Percentiles rank a stretch among this genome's conserved stretches.
These are phyloP conservation scores for Nothobranchius furzeri DNA, from an alignment of 2,113 vertebrate genomes.

Conservation along the genomic window DNA sequence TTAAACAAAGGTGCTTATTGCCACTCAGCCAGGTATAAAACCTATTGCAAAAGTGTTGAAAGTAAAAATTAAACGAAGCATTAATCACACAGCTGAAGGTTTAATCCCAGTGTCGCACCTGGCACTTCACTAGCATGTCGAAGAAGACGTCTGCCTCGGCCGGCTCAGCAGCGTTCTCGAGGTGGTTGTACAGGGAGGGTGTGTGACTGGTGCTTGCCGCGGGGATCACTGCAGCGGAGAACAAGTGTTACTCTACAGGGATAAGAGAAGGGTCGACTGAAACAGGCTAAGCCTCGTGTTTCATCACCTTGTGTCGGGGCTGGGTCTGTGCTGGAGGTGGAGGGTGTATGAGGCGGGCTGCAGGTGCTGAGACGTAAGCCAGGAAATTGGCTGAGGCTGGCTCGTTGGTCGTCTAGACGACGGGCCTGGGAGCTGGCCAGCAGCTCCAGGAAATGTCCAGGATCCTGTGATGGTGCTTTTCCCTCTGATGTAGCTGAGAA, in stretches of 20 bases:
- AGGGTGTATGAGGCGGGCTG: slow-evolving; percentile 64
- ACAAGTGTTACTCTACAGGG: slow-evolving; percentile 1
- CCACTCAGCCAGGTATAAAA: too few relatives aligned
- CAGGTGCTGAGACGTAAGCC: slow-evolving; percentile 84
- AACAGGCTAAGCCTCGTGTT: accelerated
- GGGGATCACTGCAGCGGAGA: slow-evolving; percentile 34
- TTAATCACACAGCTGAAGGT: too few relatives aligned
- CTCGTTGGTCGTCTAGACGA: slow-evolving; percentile 90
- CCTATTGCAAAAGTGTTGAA: too few relatives aligned
- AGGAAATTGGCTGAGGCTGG: slow-evolving; percentile 83
- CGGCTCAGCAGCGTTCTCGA: slow-evolving; percentile 74
- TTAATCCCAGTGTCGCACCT: slow-evolving; percentile 73
- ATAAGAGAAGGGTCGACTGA: neutral
- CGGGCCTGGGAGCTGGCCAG: slow-evolving; percentile 91
- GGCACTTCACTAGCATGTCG: slow-evolving; percentile 91
- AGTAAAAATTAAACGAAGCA: too few relatives aligned
- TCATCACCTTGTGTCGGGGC: slow-evolving; percentile 46
- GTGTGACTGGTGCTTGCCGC: slow-evolving; percentile 47
- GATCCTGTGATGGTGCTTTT: slow-evolving; percentile 79
- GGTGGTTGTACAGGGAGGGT: slow-evolving; percentile 77
- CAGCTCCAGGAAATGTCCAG: slow-evolving; percentile 90
- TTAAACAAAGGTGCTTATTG: too few relatives aligned
- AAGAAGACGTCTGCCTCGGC: slow-evolving; percentile 90
- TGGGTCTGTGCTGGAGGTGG: slow-evolving; percentile 64
- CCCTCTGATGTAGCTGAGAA: slow-evolving; percentile 77